Conservation (phyloP, 2,888 invertebrate genomes). For the Drosophila paucipuncta region DNA sequence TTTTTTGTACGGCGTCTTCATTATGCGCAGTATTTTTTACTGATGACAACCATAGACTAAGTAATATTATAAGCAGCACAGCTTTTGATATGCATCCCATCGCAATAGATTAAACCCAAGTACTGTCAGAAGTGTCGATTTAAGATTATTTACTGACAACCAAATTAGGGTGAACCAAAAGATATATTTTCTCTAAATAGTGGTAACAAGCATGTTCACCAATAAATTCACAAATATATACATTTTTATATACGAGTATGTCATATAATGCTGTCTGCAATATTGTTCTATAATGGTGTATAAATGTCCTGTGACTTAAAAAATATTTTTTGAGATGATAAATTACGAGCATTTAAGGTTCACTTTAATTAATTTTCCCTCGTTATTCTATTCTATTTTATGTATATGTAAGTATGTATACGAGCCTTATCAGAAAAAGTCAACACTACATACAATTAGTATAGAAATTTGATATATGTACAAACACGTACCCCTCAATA, state of each 20-base stretch:
- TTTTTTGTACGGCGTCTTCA: not conserved
- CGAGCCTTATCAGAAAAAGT: not conserved
- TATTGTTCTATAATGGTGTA: not conserved
- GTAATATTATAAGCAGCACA: slow-evolving; percentile 31
- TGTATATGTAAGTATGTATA: not conserved
- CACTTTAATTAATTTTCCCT: slow-evolving; percentile 1
- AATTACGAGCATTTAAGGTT: not conserved
- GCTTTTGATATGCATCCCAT: slow-evolving; percentile 41
- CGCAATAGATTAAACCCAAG: slow-evolving; percentile 41
- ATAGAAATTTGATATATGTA: not conserved
- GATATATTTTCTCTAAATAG: not conserved
- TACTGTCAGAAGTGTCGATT: slow-evolving; percentile 36
- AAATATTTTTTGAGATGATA: not conserved
- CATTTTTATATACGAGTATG: not conserved
- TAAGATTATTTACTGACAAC: slow-evolving; percentile 2
- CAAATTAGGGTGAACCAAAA: slow-evolving; percentile 33
- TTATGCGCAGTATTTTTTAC: slow-evolving; percentile 15
- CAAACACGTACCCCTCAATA: not conserved
- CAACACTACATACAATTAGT: not conserved
- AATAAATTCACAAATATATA: not conserved
- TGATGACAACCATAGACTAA: slow-evolving; percentile 18
- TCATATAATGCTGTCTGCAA: not conserved
- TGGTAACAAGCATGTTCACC: not conserved
- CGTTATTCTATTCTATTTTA: not conserved
- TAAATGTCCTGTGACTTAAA: not conserved